A percentile compares a stretch with the other conserved stretches of the same genome.
Conservation (phyloP, 2,113 vertebrate genomes). For the Hystrix brachyura region DNA sequence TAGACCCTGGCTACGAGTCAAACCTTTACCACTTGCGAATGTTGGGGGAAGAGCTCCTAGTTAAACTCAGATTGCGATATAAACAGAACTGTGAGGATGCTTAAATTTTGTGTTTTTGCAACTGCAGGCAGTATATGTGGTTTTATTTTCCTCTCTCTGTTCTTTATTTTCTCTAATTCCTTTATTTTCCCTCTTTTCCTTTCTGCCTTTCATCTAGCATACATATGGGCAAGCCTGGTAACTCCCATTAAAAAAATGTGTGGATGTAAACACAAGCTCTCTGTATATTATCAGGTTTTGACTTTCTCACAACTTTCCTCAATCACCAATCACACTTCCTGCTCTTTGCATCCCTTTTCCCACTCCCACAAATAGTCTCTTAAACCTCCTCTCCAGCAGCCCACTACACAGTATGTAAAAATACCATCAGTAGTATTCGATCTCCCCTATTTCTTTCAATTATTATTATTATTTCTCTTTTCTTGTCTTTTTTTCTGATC, state of each 20-base stretch:
- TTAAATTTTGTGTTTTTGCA: neutral
- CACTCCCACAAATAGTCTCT: neutral
- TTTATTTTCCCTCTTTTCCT: neutral
- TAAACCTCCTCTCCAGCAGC: neutral
- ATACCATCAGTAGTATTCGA: neutral
- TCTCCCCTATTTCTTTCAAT: neutral
- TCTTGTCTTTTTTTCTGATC: neutral
- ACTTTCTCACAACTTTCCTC: neutral
- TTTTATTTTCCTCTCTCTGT: neutral
- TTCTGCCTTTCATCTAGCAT: neutral
- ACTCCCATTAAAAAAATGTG: neutral
- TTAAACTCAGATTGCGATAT: neutral
- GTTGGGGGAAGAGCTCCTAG: neutral
- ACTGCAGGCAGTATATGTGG: neutral
- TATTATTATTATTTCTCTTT: neutral
- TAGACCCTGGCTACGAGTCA: neutral
- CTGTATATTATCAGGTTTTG: neutral
- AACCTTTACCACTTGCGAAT: neutral
- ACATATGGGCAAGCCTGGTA: neutral
- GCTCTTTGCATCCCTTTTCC: neutral
- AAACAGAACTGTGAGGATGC: neutral
- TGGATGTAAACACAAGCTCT: neutral
- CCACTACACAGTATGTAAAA: neutral
- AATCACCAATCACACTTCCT: neutral
- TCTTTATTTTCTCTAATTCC: neutral